Evolutionary conservation across 2,888 invertebrate genomes (phyloP), one percentile per base, ranked within the genome.

Genomic region (Acanthopleura granulata): DNA sequence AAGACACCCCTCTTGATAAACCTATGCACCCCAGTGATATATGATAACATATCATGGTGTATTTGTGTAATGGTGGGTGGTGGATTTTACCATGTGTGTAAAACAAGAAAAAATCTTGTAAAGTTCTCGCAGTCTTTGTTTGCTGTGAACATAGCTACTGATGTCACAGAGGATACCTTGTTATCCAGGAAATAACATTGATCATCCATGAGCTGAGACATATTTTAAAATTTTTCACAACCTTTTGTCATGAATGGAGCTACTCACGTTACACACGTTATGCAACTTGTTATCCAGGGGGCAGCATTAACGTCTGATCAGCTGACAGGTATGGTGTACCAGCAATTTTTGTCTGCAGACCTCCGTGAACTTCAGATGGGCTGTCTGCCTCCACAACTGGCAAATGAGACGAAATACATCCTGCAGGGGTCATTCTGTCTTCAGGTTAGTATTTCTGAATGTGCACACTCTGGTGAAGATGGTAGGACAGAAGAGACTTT

Each of bases 301-400:
- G 70, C 50, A 49, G 51, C 49, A 12, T 74, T 78, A 30, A 27
- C 77, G n/a, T 77, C 76, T 72, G 78, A 82, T 12, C 82, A 84
- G 71, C 72, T 87, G 30, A 82, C 83, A 66, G 77, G 78, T 12
- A 78, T 83, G 70, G 89, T 89, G 29, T 88, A 85, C 83, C 87
- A 89, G 74, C 89, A 89, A 74, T 89, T 89, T 89, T 74, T 89
- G 66, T 74, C 86, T 40, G 79, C 87, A 40, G 89, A 89, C 76
- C 82, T 89, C 25, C 80, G 82, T 71, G 87, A 88, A 66, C 81
- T 89, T 11, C 84, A 82, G 29, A 81, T 82, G 3, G 74, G 77
- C 0, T 86, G 85, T 76, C 82, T 89, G 11, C 89, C 89, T 49
- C 73, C 66, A 22, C 79, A 80, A 12, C 29, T 86, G 3, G 40